Percentiles rank a stretch among this genome's conserved stretches.
Conservation (phyloP, 1,140 invertebrate genomes). For the Eumaeus atala region DNA sequence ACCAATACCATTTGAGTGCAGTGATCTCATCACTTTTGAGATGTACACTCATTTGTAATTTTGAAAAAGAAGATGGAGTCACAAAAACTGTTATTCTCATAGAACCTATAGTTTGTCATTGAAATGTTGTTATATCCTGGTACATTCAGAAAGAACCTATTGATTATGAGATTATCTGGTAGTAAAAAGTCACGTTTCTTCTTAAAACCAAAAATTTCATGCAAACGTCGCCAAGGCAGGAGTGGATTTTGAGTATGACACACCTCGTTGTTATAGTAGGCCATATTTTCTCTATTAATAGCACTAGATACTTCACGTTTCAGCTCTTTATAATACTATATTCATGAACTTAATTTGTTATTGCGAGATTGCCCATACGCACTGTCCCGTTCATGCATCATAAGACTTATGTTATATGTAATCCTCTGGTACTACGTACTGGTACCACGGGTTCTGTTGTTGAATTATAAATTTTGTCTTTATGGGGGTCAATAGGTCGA, state of each 20-base stretch:
- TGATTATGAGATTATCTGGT: not conserved
- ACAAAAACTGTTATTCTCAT: slow-evolving; percentile 1
- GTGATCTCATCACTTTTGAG: not conserved
- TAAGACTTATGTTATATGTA: not conserved
- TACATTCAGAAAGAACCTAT: not conserved
- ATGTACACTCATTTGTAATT: not conserved
- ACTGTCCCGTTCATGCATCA: not conserved
- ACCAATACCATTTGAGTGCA: slow-evolving; percentile 19
- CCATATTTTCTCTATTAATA: not conserved
- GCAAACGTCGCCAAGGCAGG: too few species aligned
- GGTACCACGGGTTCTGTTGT: not conserved
- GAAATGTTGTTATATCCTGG: not conserved
- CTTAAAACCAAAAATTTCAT: too few species aligned
- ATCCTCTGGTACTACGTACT: too few species aligned
- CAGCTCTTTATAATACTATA: too few species aligned
- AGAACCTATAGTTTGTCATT: not conserved
- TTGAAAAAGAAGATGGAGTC: not conserved
- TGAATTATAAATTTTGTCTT: not conserved
- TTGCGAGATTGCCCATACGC: not conserved
- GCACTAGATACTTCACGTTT: too few species aligned
- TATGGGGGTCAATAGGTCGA: not conserved
- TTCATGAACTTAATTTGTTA: too few species aligned
- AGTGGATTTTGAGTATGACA: too few species aligned
- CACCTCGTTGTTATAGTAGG: too few species aligned
- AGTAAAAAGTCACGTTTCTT: too few species aligned